phyloP scores from a whole-genome alignment of 2,888 invertebrate species.

The Toxonevra muliebris region DNA sequence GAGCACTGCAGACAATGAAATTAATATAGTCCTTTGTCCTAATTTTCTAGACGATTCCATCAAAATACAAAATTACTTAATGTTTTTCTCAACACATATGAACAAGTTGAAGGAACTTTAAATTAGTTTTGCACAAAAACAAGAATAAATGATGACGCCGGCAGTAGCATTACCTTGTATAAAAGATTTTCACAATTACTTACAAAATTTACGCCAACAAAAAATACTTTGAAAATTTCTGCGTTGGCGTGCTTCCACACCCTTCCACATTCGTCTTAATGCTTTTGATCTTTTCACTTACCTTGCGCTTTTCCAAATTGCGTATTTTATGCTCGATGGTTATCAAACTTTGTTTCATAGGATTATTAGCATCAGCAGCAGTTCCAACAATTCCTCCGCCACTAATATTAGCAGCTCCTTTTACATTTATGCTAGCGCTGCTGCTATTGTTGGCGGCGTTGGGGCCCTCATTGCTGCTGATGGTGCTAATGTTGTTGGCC shows the following conservation, averaged over 20 bases:
- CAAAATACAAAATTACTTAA: too few relatives aligned
- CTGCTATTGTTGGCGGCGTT: constrained; percentile 30
- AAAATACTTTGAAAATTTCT: background rate
- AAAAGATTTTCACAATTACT: background rate
- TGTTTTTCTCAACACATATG: too few relatives aligned
- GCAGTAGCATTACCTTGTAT: too few relatives aligned
- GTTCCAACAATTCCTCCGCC: constrained; percentile 33
- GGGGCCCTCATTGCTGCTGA: constrained; percentile 22
- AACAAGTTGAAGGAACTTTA: too few relatives aligned
- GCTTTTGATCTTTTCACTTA: constrained; percentile 65
- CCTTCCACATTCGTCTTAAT: background rate
- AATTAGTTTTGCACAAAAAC: too few relatives aligned
- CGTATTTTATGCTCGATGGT: constrained; percentile 96
- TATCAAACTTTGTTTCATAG: constrained; percentile 85
- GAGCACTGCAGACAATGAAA: constrained; percentile 30
- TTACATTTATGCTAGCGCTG: constrained; percentile 32
- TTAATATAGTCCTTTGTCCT: constrained; percentile 42
- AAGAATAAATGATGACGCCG: too few relatives aligned
- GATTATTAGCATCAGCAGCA: constrained; percentile 60
- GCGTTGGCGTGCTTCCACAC: background rate
- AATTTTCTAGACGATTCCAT: constrained; percentile 26
- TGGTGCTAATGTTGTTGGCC: constrained; percentile 22
- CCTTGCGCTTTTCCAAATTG: constrained; percentile 97
- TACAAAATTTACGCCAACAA: constrained; percentile 1
- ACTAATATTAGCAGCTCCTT: constrained; percentile 31